A percentile compares a stretch with the other conserved stretches of the same genome.
These are phyloP conservation scores for Rhopalosiphum padi DNA, from an alignment of 1,140 invertebrate species.

Conservation along the genomic window DNA sequence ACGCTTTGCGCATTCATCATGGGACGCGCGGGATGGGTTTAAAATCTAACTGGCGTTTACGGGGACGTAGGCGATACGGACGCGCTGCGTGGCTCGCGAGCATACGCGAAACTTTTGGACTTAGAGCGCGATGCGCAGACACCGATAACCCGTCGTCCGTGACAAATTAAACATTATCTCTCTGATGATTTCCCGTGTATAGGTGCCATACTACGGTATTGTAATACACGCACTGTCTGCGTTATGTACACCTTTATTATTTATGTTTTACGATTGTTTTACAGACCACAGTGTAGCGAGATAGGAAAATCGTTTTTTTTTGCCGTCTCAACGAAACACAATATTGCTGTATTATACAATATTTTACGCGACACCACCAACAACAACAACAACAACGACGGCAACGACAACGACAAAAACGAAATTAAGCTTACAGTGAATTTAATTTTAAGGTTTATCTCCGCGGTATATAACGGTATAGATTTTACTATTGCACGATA, in stretches of 20 bases:
- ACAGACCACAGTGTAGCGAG: background rate
- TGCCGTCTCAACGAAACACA: background rate
- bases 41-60: background rate
- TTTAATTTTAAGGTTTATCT: background rate
- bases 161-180: background rate
- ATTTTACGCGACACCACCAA: background rate
- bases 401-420: background rate
- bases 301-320: background rate
- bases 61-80: background rate
- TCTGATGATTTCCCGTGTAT: background rate
- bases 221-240: too few relatives aligned
- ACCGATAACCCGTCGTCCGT: background rate
- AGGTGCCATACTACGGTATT: too few relatives aligned
- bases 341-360: background rate
- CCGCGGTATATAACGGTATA: background rate
- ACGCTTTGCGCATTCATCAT: background rate
- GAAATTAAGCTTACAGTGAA: background rate
- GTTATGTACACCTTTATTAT: background rate
- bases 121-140: background rate
- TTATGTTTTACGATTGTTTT: conserved; percentile 2
- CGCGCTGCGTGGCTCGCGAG: too few relatives aligned
- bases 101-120: background rate
- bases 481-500: background rate
- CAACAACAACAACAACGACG: background rate
- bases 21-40: background rate